Conservation (phyloP, 2,888 invertebrate genomes). For the Allolobophora icterica region DNA sequence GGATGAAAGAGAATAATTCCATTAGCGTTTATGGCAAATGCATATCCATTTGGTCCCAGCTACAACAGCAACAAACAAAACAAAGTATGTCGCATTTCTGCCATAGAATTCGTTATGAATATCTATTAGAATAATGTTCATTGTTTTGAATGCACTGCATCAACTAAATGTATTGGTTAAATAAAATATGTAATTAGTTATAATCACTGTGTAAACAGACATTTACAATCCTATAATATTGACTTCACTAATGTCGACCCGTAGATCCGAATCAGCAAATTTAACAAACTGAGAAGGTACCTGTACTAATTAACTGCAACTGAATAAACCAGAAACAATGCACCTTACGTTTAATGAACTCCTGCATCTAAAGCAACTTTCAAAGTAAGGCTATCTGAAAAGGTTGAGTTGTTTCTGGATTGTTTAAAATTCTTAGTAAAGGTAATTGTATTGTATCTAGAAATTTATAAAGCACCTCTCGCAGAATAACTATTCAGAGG, state of each 20-base stretch:
- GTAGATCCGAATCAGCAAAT: not conserved
- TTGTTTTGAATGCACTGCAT: not conserved
- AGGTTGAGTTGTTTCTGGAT: no score
- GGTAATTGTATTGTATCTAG: no score
- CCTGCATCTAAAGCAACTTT: no score
- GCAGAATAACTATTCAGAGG: no score
- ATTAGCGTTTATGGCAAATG: conserved; percentile 2
- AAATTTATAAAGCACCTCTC: no score
- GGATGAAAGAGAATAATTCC: conserved; percentile 18
- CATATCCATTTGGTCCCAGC: conserved; percentile 6
- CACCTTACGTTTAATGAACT: no score
- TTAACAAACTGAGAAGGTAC: no score
- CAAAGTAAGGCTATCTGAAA: no score
- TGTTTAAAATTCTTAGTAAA: not conserved
- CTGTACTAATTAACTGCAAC: no score
- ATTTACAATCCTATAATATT: not conserved
- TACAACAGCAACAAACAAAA: not conserved
- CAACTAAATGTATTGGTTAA: not conserved
- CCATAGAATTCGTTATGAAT: not conserved
- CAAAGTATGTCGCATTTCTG: not conserved
- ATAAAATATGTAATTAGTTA: not conserved
- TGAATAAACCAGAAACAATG: not conserved
- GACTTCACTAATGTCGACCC: not conserved
- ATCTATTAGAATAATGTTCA: not conserved
- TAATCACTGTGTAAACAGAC: not conserved